Percentiles rank a stretch among this genome's conserved stretches.
phyloP scores from a whole-genome alignment of 2,888 invertebrate genomes.

The Syritta pipiens region DNA sequence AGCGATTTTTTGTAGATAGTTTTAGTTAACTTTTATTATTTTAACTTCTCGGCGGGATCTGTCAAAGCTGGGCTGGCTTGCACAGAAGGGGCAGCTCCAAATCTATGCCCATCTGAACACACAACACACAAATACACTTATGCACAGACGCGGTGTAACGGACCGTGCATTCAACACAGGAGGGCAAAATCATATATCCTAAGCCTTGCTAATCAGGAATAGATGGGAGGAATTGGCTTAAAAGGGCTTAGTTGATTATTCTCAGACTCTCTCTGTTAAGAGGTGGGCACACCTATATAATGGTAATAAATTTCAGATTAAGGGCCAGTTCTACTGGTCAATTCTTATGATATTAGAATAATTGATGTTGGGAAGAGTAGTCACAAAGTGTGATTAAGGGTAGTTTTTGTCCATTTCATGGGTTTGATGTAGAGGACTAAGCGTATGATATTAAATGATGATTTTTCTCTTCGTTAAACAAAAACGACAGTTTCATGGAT shows the following conservation, averaged over 20 bases:
- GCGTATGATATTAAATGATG: conserved; percentile 5
- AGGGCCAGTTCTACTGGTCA: conserved; percentile 22
- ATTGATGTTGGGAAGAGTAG: neutral
- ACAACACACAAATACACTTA: neutral
- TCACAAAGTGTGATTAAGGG: conserved; percentile 21
- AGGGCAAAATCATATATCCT: conserved; percentile 44
- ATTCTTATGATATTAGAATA: conserved; percentile 25
- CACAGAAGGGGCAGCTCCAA: conserved; percentile 18
- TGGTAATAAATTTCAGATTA: conserved; percentile 43
- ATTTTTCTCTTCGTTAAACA: neutral
- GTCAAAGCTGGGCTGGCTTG: conserved; percentile 15
- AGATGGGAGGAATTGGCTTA: conserved; percentile 42
- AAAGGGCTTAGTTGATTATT: conserved; percentile 43
- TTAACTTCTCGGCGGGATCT: conserved; percentile 53
- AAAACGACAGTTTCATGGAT: neutral
- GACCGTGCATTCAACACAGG: conserved; percentile 21
- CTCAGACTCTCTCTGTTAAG: conserved; percentile 2
- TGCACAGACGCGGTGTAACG: conserved; percentile 12
- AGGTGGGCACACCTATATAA: conserved; percentile 19
- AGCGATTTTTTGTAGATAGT: conserved; percentile 60
- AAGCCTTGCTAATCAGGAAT: conserved; percentile 49
- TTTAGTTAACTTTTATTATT: conserved; percentile 64
- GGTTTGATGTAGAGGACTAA: neutral
- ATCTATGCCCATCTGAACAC: conserved; percentile 27
- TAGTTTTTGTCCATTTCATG: neutral